Base-by-base conservation (phyloP, 2,113 vertebrate species). In the Eolophus roseicapilla region DNA sequence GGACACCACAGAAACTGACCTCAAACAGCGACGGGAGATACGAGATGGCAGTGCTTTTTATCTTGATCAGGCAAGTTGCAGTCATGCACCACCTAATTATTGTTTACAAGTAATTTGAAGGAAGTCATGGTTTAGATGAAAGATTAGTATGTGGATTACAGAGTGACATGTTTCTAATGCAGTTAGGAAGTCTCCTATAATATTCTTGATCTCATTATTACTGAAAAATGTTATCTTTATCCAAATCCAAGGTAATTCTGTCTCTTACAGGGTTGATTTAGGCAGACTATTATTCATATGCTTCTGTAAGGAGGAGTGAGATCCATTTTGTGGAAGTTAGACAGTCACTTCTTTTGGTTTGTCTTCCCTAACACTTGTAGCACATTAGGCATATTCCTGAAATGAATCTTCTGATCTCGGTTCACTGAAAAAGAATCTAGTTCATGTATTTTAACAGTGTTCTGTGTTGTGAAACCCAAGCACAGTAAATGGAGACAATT, bases 21-120 rank as follows among this genome's bases (percentile, higher is more conserved):
- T 99, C 70, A 99, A 99, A 77, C 99, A 99, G 95, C 98, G 99
- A 44, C 97, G 99, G 70, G 99, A 99, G 98, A 99, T 99, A 89
- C 97, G 98, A 28, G 97, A 97, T 9, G 99, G 99, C 65, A 99
- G 99, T 0, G 99, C 99, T 23, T 99, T 99, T 96, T 99, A 99
- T 87, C 98, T 99, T 24, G 99, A 99, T 96, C 99, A 99, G 99
- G 99, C 98, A 97, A 98, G 98, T 97, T 88, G 59, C 35, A 63
- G 10, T 44, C 37, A 20, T 4, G 13, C 7, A 28, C 20, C 47
- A 59, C 10, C n/a, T 25, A 13, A 19, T 47, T 47, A 19, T 25
- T 68, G 29, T 57, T 91, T 76, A 71, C 65, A 82, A 57, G 21
- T 8, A 16, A 37, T 64, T 55, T 85, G 24, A 69, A 76, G 49